Base-by-base conservation (phyloP, 1,140 invertebrate species). In the Atta texana region DNA sequence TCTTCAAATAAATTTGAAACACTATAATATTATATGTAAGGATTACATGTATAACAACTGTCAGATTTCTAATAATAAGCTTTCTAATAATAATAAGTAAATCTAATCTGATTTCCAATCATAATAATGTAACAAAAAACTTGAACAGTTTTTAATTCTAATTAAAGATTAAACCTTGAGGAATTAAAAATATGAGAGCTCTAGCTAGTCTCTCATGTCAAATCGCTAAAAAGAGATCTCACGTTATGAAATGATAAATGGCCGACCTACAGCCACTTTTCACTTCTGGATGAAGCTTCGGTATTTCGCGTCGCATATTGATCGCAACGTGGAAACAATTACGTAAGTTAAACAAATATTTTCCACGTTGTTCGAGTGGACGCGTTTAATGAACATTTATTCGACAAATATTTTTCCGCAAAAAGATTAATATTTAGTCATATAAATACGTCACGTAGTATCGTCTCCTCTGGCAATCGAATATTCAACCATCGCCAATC, bases 271-370 rank as follows among this genome's bases (percentile, higher is more conserved):
- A 39, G n/a, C n/a, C 63, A 21, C 63, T 21, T 28, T 69, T 71
- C 64, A 39, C 16, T 55, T 80, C 21, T 39, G 31, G 14, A 21
- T 2, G 49, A 81, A 31, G 49, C 64, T 24, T 57, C 64, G 51
- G 49, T 31, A 55, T 69, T 69, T 81, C 64, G 39, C 75, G 75
- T 77, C 34, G n/a, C n/a, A 63, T 53, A 80, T 80, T 8, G 49
- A 53, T 71, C 49, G n/a, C 12, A 31, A 49, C 49, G 31, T 14
- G 16, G n/a, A 71, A 81, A 69, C 66, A 81, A 81, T 81, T 55
- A 64, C 64, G 8, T 71, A 81, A 81, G 77, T 71, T 71, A 71
- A 71, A 81, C 31, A 81, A 81, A 71, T 81, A 81, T 81, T 57
- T 81, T 69, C 49, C n/a, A 28, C 21, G 28, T 39, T 68, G 24